A percentile compares a stretch with the other conserved stretches of the same genome.
Evolutionary conservation across 2,113 vertebrate species (phyloP).

Genomic region (Chiloscyllium plagiosum): DNA sequence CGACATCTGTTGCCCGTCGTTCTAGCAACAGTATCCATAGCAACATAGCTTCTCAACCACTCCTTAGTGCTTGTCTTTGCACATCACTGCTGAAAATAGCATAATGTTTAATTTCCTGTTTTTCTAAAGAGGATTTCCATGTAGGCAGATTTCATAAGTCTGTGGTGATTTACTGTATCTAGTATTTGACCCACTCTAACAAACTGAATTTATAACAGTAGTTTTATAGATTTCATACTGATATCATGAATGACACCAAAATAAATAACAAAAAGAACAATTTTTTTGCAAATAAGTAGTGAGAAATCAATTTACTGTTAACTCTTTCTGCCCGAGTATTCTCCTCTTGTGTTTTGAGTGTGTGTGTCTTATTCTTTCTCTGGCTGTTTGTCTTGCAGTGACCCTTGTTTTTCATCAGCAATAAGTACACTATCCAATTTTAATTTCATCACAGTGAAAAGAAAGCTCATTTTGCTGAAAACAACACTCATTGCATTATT

Average conservation of each 20-base stretch:
- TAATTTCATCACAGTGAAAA: background rate
- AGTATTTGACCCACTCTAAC: background rate
- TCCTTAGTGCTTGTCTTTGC: background rate
- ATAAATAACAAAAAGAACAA: background rate
- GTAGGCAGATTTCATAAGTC: background rate
- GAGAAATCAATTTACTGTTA: background rate
- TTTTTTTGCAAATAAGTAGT: background rate
- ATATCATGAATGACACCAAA: background rate
- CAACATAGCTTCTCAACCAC: background rate
- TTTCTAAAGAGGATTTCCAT: background rate
- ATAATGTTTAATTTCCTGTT: background rate
- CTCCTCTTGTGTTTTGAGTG: background rate
- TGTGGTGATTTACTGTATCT: background rate
- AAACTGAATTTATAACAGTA: background rate
- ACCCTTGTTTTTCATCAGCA: background rate
- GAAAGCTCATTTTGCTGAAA: background rate
- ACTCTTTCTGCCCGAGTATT: background rate
- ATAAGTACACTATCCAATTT: background rate
- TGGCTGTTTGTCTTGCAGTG: background rate
- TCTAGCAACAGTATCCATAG: constrained; percentile 1
- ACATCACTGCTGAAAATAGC: background rate
- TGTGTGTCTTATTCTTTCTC: background rate
- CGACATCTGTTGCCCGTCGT: background rate
- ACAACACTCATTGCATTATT: background rate
- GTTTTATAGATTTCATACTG: background rate